These are phyloP conservation scores for Drosophila orena DNA, from an alignment of 1,140 invertebrate genomes.

Conservation along the genomic window DNA sequence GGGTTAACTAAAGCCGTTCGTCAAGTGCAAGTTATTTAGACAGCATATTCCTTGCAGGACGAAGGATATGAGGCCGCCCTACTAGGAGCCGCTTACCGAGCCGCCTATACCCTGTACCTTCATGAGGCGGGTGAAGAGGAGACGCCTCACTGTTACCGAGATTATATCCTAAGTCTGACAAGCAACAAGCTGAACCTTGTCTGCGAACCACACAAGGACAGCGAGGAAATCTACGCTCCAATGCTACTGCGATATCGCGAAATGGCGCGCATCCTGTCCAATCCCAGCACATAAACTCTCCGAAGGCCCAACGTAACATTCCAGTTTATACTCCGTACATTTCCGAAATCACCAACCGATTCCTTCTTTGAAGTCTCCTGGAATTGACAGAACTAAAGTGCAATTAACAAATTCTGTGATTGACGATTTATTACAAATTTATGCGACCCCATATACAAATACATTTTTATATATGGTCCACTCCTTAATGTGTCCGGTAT, in stretches of 20 bases:
- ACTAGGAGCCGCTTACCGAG: slow-evolving; percentile 93
- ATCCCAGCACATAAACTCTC: slow-evolving; percentile 2
- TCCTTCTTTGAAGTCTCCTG: slow-evolving; percentile 42
- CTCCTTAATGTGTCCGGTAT: slow-evolving; percentile 3
- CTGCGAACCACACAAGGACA: slow-evolving; percentile 88
- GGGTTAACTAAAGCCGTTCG: slow-evolving; percentile 27
- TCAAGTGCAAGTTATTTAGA: neutral
- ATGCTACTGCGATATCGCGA: slow-evolving; percentile 88
- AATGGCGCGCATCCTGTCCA: slow-evolving; percentile 76
- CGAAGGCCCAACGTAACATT: slow-evolving; percentile 22
- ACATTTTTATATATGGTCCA: slow-evolving; percentile 52
- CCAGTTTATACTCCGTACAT: slow-evolving; percentile 30
- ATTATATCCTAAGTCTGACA: slow-evolving; percentile 70
- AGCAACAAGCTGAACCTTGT: slow-evolving; percentile 84
- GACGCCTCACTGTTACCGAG: slow-evolving; percentile 47
- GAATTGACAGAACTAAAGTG: slow-evolving; percentile 63
- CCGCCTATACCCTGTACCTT: slow-evolving; percentile 88
- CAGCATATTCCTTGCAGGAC: slow-evolving; percentile 83
- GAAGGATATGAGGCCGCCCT: slow-evolving; percentile 92
- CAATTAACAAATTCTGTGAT: slow-evolving; percentile 78
- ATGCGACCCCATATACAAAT: slow-evolving; percentile 64
- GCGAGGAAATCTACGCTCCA: slow-evolving; percentile 87
- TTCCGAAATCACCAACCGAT: slow-evolving; percentile 17
- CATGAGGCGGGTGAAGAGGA: slow-evolving; percentile 16
- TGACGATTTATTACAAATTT: slow-evolving; percentile 74